Conservation (phyloP, 2,797 vertebrate species). For the Urocyon cinereoargenteus region DNA sequence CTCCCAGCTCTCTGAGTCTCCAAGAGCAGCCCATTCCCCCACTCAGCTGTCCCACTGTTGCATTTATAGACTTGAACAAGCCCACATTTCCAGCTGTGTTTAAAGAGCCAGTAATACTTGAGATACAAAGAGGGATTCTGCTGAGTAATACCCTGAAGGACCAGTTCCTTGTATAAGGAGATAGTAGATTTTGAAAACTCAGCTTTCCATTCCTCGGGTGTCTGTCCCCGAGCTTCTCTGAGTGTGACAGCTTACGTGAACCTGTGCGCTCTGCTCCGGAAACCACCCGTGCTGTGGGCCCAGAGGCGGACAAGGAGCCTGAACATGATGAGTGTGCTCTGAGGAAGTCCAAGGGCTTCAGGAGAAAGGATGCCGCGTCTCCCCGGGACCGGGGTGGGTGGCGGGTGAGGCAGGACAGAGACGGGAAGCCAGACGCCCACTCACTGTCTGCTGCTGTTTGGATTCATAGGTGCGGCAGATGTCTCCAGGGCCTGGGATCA, state of each 20-base stretch:
- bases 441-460: conserved; percentile 67
- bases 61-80: not conserved
- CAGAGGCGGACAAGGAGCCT: not conserved
- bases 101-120: not conserved
- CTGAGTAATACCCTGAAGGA: not conserved
- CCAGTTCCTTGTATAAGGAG: not conserved
- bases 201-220: not conserved
- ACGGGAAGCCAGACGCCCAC: not conserved
- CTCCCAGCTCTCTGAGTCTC: not conserved
- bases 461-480: conserved; percentile 89
- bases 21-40: not conserved
- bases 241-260: not conserved
- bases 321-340: not conserved
- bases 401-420: not conserved
- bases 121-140: not conserved
- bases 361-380: not conserved
- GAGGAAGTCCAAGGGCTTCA: not conserved
- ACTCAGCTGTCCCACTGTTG: not conserved
- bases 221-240: not conserved
- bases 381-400: not conserved
- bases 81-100: not conserved
- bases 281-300: not conserved
- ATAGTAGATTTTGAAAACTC: not conserved
- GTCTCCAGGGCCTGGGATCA: conserved; percentile 85
- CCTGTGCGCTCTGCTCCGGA: not conserved